Evolutionary conservation across 2,888 invertebrate species (phyloP).

Genomic region (Lycia hirtaria): DNA sequence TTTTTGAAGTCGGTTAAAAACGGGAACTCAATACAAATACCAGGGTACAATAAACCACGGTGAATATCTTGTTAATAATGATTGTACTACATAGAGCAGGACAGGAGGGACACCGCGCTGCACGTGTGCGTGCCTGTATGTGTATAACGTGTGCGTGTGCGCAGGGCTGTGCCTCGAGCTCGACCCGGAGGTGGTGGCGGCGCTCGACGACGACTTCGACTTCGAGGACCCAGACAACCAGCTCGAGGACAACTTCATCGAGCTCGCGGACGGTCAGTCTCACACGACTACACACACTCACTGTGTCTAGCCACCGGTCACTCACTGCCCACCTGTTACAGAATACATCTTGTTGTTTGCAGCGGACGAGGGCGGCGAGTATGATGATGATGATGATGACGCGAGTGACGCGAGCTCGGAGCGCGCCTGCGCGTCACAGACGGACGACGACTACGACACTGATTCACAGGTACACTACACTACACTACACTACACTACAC

Average conservation of each 20-base stretch:
- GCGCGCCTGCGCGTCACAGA: slow-evolving; percentile 69
- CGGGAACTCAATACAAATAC: too few species aligned
- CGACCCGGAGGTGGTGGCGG: slow-evolving; percentile 97
- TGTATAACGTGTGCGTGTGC: too few species aligned
- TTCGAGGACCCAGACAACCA: slow-evolving; percentile 92
- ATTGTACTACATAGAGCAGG: too few species aligned
- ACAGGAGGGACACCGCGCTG: too few species aligned
- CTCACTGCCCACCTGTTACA: not conserved
- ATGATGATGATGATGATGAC: slow-evolving; percentile 55
- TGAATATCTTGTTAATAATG: too few species aligned
- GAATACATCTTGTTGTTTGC: not conserved
- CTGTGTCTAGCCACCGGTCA: too few species aligned
- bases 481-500: too few species aligned
- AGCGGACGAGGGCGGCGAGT: slow-evolving; percentile 52
- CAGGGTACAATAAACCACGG: too few species aligned
- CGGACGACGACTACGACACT: slow-evolving; percentile 78
- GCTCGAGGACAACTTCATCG: slow-evolving; percentile 96
- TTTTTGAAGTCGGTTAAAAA: too few species aligned
- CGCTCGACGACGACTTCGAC: slow-evolving; percentile 96
- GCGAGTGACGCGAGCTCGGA: slow-evolving; percentile 69
- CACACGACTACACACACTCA: not conserved
- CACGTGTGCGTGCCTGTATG: too few species aligned
- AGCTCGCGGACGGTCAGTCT: slow-evolving; percentile 86
- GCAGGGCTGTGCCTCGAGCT: slow-evolving; percentile 87
- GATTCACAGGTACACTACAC: slow-evolving; percentile 62